Evolutionary conservation across 2,113 vertebrate species (phyloP), one percentile per base, ranked within the genome.

Genomic region (Poicephalus gulielmi): DNA sequence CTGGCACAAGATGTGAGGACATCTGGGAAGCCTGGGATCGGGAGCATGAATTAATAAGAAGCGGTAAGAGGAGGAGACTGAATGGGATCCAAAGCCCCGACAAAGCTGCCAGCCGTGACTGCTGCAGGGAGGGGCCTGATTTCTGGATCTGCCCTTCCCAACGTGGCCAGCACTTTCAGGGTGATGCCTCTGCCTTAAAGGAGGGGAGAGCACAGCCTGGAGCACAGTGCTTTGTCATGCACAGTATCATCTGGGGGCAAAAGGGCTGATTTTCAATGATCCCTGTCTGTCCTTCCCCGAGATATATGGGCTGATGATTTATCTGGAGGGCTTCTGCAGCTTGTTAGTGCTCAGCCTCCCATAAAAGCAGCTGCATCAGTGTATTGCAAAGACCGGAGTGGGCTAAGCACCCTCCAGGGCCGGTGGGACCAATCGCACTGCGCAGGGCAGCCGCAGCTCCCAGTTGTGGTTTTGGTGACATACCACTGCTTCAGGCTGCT

Each of bases 11-110:
- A 8, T 68, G 35, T 6, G 80, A 13, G 83, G 86, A 93, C 96
- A 97, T 91, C 94, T 94, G 95, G 92, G 90, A 95, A 53, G 86
- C 90, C 82, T 92, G 30, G 1, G 47, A 59, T 9, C 7, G 0
- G 90, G 73, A 88, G 80, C 92, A 96, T 96, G 83, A 97, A 96
- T 96, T 96, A 96, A 79, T 94, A 88, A 96, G 94, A 76, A 37
- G 33, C 1, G 8, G 92, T 84, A 92, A 95, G 90, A 86, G 31
- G 69, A 95, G 92, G 90, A 93, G 92, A 25, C 55, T 92, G 93
- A 31, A 14, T 1, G 17, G 84, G 75, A 39, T 39, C 66, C 52
- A 37, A n/a, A 67, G 50, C 19, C 59, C 44, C 0, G 20, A 1
- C 0, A 0, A 46, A 90, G 59, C 60, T 84, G 46, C 44, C 43